Evolutionary conservation across 2,113 vertebrate genomes (phyloP).

Genomic region (Furnarius figulus): DNA sequence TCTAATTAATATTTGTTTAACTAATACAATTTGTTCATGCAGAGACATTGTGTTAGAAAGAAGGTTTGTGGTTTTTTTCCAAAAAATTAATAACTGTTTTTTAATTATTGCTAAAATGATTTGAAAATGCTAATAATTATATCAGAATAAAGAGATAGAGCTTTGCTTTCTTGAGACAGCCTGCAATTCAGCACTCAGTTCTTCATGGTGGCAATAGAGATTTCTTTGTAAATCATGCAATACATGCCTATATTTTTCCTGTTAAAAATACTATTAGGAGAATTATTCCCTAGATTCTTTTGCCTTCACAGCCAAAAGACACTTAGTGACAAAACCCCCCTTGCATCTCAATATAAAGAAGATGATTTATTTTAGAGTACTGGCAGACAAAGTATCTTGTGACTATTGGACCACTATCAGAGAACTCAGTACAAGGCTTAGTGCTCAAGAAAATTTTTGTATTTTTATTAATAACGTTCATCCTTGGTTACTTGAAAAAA

Average conservation of each 20-base stretch:
- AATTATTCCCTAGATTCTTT: neutral
- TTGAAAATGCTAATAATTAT: neutral
- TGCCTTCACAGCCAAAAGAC: neutral
- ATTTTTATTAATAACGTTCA: neutral
- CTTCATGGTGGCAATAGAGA: neutral
- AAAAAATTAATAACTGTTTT: neutral
- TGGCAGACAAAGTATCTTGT: neutral
- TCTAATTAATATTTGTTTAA: neutral
- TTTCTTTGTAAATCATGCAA: neutral
- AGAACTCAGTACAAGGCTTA: neutral
- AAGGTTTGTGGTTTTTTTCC: neutral
- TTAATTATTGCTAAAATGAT: neutral
- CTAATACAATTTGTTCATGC: neutral
- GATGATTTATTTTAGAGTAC: neutral
- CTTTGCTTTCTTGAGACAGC: neutral
- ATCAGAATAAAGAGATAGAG: neutral
- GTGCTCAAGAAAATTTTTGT: neutral
- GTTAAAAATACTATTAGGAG: neutral
- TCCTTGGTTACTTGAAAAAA: neutral
- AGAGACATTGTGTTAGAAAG: neutral
- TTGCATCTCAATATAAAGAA: neutral
- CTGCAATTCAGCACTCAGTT: neutral
- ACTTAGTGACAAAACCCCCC: fast-evolving
- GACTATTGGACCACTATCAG: neutral
- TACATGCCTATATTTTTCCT: fast-evolving